Evolutionary conservation across 2,888 invertebrate species (phyloP), one percentile per base, ranked within the genome.

Genomic region (Eremobia ochroleuca): DNA sequence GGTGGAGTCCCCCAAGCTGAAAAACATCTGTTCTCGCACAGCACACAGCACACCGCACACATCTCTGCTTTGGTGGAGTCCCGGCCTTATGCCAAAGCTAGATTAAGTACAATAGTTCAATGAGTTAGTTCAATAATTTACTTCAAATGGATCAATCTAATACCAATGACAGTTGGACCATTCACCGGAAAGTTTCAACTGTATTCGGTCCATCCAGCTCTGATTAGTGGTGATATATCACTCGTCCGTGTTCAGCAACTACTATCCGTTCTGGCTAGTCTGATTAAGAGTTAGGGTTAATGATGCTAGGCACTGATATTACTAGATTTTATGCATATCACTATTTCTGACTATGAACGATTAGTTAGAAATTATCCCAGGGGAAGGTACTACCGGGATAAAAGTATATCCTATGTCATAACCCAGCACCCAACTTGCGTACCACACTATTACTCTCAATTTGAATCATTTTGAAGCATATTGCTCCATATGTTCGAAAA

Each of bases 181-280:
- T 67, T 68, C 31, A 55, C 28, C 46, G 31, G 71, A 49, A 86
- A 85, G 62, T 82, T 85, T 76, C 28, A 52, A 65, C 18, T 59
- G 34, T 18, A 31, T 52, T n/a, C 62, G 67, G 75, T 58, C 86
- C 46, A 71, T 82, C 34, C 83, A 52, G 25, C 0, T 5, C 11
- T 62, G 82, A 76, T 76, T 82, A 68, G 86, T 59, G 76, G 71
- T 82, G 82, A 82, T 64, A 4, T 61, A 82, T 82, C 64, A 59
- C 18, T 58, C 70, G 52, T 64, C n/a, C 59, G 4, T 21, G 61
- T n/a, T 70, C 40, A 11, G 46, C 34, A 40, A 84, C 43, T 40
- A 61, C 9, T 65, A 25, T 46, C 46, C 34, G 40, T 59, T 62
- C 15, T 37, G 4, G 9, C 9, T 46, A 1, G 31, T 18, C 61